Percentiles rank a stretch among this genome's conserved stretches.
Evolutionary conservation across 2,797 vertebrate species (phyloP).

Genomic region (Apodemus agrarius): DNA sequence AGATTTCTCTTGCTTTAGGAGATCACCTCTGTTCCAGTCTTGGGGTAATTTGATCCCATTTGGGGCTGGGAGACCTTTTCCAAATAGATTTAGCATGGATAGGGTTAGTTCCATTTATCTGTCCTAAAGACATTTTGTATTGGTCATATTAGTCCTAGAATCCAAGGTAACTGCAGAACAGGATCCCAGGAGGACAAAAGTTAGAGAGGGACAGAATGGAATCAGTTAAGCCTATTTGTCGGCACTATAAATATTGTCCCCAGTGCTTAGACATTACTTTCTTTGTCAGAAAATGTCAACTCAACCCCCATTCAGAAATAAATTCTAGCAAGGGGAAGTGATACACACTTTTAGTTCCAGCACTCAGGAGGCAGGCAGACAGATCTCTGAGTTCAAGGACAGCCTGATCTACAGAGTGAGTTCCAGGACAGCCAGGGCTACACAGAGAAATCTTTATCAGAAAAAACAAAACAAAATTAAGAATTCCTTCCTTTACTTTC

Average conservation of each 20-base stretch:
- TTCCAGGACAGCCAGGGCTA: neutral
- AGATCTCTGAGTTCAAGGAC: neutral
- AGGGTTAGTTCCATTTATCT: neutral
- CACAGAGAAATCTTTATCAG: neutral
- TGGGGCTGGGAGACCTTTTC: neutral
- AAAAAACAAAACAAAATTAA: neutral
- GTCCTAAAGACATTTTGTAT: neutral
- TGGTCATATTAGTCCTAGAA: neutral
- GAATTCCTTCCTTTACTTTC: neutral
- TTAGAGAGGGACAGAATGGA: neutral
- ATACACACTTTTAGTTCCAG: neutral
- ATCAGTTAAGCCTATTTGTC: neutral
- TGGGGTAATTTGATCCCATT: neutral
- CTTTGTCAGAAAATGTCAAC: neutral
- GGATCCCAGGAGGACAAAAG: neutral
- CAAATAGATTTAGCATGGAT: neutral
- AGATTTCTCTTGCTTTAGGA: no score
- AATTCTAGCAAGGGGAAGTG: neutral
- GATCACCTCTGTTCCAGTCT: neutral
- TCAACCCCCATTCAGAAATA: neutral
- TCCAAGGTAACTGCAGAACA: neutral
- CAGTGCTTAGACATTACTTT: constrained; percentile 4
- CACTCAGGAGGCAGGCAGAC: neutral
- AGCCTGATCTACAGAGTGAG: neutral
- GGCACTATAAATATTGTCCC: neutral